Base-by-base conservation (phyloP, 2,113 vertebrate species). In the Barnardius zonarius region DNA sequence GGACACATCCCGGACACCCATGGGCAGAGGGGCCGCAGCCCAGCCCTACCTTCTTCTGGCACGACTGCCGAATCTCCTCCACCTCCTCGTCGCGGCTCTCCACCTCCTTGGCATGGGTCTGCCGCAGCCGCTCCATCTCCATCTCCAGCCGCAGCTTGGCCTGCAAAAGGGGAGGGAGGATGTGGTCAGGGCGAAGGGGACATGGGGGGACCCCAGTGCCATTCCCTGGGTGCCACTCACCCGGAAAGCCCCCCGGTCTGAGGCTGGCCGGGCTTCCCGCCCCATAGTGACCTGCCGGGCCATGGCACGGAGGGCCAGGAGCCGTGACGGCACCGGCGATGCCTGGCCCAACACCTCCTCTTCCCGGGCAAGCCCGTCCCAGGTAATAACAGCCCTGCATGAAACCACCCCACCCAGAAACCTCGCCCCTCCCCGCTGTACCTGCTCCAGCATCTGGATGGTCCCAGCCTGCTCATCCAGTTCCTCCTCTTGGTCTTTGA, bases 391-490 rank as follows among this genome's bases (percentile, higher is more conserved):
- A 96, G 55, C 88, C 28, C 83, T 96, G 90, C 85, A 74, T 16
- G 95, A 96, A 97, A 97, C 95, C 92, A 94, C 94, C 92, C 90
- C 95, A 35, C 95, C 96, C 95, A 93, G 94, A 96, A 96, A 97
- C 93, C 96, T 88, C 6, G 30, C 73, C 77, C 94, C 86, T 92
- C 96, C 96, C 88, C 11, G 9, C 39, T 2, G 16, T 97, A 99
- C 99, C 99, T 99, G 99, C 90, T 99, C 99, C 97, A 99, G 96
- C 98, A 99, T 99, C 98, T 99, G 99, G 96, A 99, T 99, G 93
- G 98, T 98, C 54, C 99, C 99, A 3, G 99, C 99, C 97, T 99
- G 99, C 91, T 99, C 99, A 4, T 99, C 99, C 82, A 99, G 98
- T 96, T 99, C 99, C 88, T 99, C 99, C 96, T 99, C 99, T 96